Evolutionary conservation across 2,888 invertebrate species (phyloP).

Genomic region (Drosophila algonquin): DNA sequence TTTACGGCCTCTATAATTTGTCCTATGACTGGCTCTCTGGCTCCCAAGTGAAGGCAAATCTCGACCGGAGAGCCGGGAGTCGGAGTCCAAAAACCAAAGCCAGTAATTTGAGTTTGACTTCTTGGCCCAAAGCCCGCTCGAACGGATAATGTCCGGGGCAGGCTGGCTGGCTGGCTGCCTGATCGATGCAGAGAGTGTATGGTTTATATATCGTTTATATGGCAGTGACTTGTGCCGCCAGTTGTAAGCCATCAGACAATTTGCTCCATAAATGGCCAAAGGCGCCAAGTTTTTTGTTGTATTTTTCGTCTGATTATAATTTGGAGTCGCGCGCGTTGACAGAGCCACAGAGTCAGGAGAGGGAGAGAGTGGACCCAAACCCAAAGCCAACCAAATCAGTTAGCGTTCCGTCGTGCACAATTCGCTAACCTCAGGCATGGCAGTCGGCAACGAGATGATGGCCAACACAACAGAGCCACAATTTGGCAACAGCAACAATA

Average conservation of each 20-base stretch:
- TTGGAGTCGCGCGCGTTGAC: constrained; percentile 26
- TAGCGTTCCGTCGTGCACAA: constrained; percentile 24
- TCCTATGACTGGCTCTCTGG: constrained; percentile 37
- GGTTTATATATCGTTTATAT: constrained; percentile 36
- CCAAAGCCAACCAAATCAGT: constrained; percentile 24
- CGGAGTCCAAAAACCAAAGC: constrained; percentile 41
- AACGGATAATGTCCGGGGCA: constrained; percentile 3
- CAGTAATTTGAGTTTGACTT: constrained; percentile 62
- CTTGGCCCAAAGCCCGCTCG: constrained; percentile 16
- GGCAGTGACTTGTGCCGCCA: constrained; percentile 13
- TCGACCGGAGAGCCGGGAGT: constrained; percentile 3
- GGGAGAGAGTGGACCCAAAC: background rate
- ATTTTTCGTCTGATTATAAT: constrained; percentile 46
- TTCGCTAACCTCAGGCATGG: constrained; percentile 60
- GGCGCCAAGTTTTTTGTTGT: constrained; percentile 15
- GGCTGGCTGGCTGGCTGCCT: constrained; percentile 26
- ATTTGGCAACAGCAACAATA: constrained; percentile 26
- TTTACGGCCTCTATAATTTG: constrained; percentile 64
- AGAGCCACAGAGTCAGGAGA: constrained; percentile 18
- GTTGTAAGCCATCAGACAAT: constrained; percentile 27
- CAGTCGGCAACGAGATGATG: constrained; percentile 14
- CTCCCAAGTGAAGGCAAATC: constrained; percentile 41
- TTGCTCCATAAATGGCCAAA: constrained; percentile 62
- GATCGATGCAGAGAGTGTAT: constrained; percentile 50
- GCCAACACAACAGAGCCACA: constrained; percentile 14